Base-by-base conservation (phyloP, 2,113 vertebrate genomes). In the Chelonoidis abingdonii region DNA sequence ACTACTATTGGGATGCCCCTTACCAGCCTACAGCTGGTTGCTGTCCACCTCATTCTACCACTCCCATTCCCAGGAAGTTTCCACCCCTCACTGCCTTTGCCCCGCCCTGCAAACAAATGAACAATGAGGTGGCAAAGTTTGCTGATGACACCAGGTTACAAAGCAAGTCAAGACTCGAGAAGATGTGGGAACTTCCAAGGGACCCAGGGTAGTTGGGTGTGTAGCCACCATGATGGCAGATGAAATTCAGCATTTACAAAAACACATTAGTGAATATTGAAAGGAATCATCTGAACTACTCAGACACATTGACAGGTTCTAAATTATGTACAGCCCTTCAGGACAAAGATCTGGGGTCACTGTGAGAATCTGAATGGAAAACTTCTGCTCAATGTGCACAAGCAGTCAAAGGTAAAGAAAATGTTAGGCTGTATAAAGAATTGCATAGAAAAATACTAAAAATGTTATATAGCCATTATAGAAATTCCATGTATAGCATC, bases 301-400 rank as follows among this genome's bases (percentile, higher is more conserved):
- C 49, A 52, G 27, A 19, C 1, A 87, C 38, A 56, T 41, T 17
- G 52, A 6, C 41, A 38, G 27, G 84, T 93, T 83, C 35, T 72
- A 62, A 93, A 94, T 88, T 86, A 49, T 31, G 86, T 90, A 49
- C 89, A 96, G n/a, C 79, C 10, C 10, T 84, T 90, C 56, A 49
- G n/a, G 16, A 76, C 69, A 72, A 89, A 86, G 41, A 80, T 9
- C 49, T 25, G 50, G 13, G 93, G 62, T 79, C 69, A 24, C 59
- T 78, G 11, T 41, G 5, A 75, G 52, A 75, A 90, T 47, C 75
- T 50, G 17, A 59, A 81, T n/a, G 31, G 86, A 17, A 72, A 90
- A 75, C 6, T 80, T 90, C 52, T 83, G 25, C 69, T 29, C 49
- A 87, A 19, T 50, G 1, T 7, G 52, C 80, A 86, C 8, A 80